These are phyloP conservation scores for Bolinopsis microptera DNA, from an alignment of 37 sponge, comb jelly and placozoan genomes.

Conservation along the genomic window DNA sequence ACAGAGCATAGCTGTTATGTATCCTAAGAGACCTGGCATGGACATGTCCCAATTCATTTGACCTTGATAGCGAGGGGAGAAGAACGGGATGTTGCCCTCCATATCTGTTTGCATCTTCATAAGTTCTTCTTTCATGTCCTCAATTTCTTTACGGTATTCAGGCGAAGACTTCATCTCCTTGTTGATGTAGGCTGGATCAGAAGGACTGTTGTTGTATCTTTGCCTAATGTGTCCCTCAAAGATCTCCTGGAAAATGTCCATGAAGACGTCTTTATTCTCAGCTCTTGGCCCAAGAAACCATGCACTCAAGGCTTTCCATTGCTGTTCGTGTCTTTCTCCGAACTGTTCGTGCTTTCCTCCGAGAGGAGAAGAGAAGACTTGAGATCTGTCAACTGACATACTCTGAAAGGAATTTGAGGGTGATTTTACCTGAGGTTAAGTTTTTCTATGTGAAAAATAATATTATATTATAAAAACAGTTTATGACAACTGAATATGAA, in stretches of 20 bases:
- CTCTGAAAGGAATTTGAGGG: no score
- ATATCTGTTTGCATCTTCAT: neutral
- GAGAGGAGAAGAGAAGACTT: no score
- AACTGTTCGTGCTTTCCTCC: no score
- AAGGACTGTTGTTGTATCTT: neutral
- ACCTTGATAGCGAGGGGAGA: constrained; percentile 55
- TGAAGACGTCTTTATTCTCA: constrained; percentile 44
- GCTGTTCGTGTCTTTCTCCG: neutral
- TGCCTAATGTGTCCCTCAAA: constrained; percentile 1
- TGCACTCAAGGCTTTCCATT: neutral
- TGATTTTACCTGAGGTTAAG: no score
- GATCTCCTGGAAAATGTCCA: constrained; percentile 24
- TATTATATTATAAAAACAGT: no score
- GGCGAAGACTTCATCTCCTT: neutral
- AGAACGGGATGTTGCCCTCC: neutral
- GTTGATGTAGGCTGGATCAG: constrained; percentile 53
- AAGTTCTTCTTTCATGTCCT: neutral
- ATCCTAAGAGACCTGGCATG: neutral
- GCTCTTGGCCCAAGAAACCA: constrained; percentile 64
- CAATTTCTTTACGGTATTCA: neutral
- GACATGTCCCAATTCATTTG: constrained; percentile 32
- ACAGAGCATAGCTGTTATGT: constrained; percentile 47
- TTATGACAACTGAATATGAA: no score
- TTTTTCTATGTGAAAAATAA: no score
- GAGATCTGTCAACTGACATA: no score